Evolutionary conservation across 1,140 invertebrate genomes (phyloP).

Genomic region (Rhagoletis pomonella): DNA sequence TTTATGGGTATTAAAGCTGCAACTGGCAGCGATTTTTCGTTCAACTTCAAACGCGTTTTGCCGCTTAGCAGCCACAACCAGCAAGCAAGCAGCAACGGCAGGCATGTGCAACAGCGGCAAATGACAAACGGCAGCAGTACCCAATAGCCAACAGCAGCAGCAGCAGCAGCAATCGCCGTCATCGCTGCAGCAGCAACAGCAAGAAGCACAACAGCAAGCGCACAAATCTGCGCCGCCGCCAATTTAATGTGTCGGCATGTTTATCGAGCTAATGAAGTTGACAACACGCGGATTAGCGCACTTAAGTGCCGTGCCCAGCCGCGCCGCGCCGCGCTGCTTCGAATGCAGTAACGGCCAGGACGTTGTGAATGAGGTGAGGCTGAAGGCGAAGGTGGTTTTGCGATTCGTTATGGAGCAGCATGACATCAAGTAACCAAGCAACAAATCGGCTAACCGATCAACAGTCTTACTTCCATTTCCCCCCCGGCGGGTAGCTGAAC

Average conservation of each 20-base stretch:
- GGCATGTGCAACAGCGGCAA: neutral
- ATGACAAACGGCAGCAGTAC: neutral
- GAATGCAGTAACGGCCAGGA: neutral
- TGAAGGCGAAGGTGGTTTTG: neutral
- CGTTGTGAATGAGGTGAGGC: neutral
- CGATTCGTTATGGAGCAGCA: conserved; percentile 36
- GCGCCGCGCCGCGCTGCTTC: neutral
- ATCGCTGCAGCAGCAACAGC: neutral
- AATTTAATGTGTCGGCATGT: conserved; percentile 74
- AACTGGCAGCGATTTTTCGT: conserved; percentile 74
- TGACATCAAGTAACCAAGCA: conserved; percentile 42
- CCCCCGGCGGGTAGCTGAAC: conserved; percentile 18
- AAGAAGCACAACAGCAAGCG: neutral
- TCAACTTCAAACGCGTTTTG: conserved; percentile 67
- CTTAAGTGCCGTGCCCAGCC: neutral
- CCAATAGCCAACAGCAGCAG: too few species aligned
- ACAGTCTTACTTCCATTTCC: neutral
- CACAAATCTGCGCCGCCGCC: conserved; percentile 57
- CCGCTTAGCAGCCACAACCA: neutral
- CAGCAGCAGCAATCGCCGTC: neutral
- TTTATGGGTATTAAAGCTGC: conserved; percentile 74
- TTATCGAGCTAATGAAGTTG: conserved; percentile 74
- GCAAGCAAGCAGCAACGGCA: too few species aligned
- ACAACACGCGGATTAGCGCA: conserved; percentile 74
- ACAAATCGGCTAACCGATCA: conserved; percentile 46